A percentile compares a stretch with the other conserved stretches of the same genome.
Conservation (phyloP, 2,888 invertebrate genomes). For the Drosophila parthenogenetica region DNA sequence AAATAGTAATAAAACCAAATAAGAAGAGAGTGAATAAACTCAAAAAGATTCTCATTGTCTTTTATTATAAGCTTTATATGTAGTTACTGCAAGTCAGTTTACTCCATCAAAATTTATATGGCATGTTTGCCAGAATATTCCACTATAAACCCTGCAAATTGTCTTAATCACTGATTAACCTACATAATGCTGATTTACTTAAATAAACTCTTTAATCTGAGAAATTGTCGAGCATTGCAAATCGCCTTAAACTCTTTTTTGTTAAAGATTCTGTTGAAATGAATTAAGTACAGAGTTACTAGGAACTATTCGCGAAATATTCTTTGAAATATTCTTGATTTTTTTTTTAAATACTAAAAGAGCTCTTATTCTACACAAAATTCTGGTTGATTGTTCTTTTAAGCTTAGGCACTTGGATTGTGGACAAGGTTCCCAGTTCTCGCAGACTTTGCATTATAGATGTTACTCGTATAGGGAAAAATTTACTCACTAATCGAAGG, state of each 20-base stretch:
- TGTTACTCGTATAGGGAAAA: too few relatives aligned
- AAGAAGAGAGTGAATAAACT: conserved; percentile 25
- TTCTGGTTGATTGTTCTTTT: too few relatives aligned
- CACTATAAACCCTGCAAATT: conserved; percentile 26
- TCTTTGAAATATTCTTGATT: not conserved
- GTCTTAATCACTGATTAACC: conserved; percentile 27
- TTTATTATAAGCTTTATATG: conserved; percentile 14
- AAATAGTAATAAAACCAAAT: conserved; percentile 59
- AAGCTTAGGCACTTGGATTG: too few relatives aligned
- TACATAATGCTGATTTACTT: conserved; percentile 12
- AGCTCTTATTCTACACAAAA: too few relatives aligned
- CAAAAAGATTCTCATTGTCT: conserved; percentile 15
- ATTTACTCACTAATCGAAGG: too few relatives aligned
- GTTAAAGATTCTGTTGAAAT: not conserved
- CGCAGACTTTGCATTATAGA: too few relatives aligned
- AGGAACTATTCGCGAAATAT: not conserved
- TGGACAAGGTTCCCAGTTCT: too few relatives aligned
- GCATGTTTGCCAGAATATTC: conserved; percentile 3
- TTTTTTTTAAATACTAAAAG: not conserved
- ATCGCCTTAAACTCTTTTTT: not conserved
- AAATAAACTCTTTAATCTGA: not conserved
- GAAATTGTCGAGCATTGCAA: not conserved
- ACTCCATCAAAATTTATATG: conserved; percentile 1
- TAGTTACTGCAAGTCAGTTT: not conserved
- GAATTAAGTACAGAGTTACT: not conserved